Percentiles rank a stretch among this genome's conserved stretches.
Conservation (phyloP, 2,888 invertebrate species). For the Oxystoma pomonae region DNA sequence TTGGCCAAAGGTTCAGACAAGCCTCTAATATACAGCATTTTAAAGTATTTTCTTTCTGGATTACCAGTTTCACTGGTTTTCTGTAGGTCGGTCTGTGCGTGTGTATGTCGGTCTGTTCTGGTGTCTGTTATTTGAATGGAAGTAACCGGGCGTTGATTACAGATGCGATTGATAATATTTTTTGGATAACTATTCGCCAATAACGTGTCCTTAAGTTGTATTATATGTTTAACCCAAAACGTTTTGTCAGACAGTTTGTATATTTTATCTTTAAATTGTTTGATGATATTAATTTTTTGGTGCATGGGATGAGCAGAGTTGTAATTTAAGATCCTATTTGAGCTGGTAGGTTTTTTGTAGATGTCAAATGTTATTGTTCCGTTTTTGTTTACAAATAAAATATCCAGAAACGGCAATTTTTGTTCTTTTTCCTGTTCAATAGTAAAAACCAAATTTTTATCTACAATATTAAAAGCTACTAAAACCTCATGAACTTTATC, state of each 20-base stretch:
- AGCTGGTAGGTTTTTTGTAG: not conserved
- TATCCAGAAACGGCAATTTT: not conserved
- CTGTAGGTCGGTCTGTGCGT: no score
- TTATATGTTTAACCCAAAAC: not conserved
- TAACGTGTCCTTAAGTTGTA: no score
- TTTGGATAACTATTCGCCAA: no score
- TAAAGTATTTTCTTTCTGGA: no score
- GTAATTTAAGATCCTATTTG: not conserved
- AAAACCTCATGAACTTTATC: not conserved
- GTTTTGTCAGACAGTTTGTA: not conserved
- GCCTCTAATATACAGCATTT: no score
- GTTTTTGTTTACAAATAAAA: not conserved
- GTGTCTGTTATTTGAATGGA: no score
- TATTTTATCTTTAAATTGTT: not conserved
- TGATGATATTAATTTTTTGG: not conserved
- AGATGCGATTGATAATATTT: no score
- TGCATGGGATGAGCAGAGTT: not conserved
- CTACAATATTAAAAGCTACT: not conserved
- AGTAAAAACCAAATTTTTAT: not conserved
- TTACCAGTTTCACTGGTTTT: no score
- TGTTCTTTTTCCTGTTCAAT: not conserved
- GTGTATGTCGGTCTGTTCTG: no score
- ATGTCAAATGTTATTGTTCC: not conserved
- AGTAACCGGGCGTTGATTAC: no score
- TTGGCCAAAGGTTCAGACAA: no score